Base-by-base conservation (phyloP, 2,797 vertebrate genomes). In the Spondyliosoma cantharus region DNA sequence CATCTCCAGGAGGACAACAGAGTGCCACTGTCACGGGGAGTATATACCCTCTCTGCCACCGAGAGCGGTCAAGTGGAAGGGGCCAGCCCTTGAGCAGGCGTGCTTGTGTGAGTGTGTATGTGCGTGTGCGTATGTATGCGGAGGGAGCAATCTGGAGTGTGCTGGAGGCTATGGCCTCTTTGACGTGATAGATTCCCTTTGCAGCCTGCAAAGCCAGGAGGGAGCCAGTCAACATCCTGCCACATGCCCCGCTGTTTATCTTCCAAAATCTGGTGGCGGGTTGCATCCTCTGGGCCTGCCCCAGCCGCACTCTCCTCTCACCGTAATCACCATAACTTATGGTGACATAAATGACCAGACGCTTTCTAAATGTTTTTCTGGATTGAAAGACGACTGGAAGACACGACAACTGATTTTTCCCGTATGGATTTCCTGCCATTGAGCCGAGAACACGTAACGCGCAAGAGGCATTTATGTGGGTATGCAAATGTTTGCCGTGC, bases 161-260 rank as follows among this genome's bases (percentile, higher is more conserved):
- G 92, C 93, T 91, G 89, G 85, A 90, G 92, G 92, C 90, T 88
- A 87, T 76, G 89, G 91, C 90, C 91, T 85, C 86, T 90, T 88
- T 83, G 86, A 91, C 83, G 71, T 92, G 92, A 93, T 87, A 90
- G 88, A 92, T 91, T 92, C 91, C 82, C 82, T 85, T 87, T 91
- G 87, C 91, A 91, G 91, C 61, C 84, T 76, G 86, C 77, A 66
- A 79, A 82, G 88, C 87, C 87, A 84, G 82, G 73, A 85, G 87
- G 87, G 84, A 90, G 85, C 83, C 85, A 86, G 89, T 91, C 89
- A 82, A 90, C 88, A 85, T 87, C 85, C 87, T 89, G 84, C 90
- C 89, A 90, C 90, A 87, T 87, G 86, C 81, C 87, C 84, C 50
- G 74, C 88, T 89, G 89, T 90, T 93, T 91, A 90, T 93, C 91